Conservation (phyloP, 2,113 vertebrate species). For the human (Homo sapiens) region GRCh38 chr12:77033001-77033500, state of each 20-base stretch:
- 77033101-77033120: conserved; percentile 86
- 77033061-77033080: conserved; percentile 87
- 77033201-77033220: background rate
- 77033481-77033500: too few species aligned
- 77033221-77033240: background rate
- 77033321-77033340: too few species aligned
- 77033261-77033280: conserved; percentile 12
- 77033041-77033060: conserved; percentile 85
- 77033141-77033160: conserved; percentile 21
- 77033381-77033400: too few species aligned
- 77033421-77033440: too few species aligned
- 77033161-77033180: background rate
- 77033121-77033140: conserved; percentile 76
- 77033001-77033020: conserved; percentile 9
- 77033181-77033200: background rate
- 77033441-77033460: too few species aligned
- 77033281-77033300: background rate
- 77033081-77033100: conserved; percentile 82
- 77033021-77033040: conserved; percentile 3
- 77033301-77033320: background rate
- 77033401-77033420: too few species aligned
- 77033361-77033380: too few species aligned
- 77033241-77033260: conserved; percentile 33
- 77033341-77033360: too few species aligned
- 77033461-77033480: too few species aligned